A percentile compares a stretch with the other conserved stretches of the same genome.
phyloP scores from a whole-genome alignment of 2,797 vertebrate genomes.

The Sebastes itinus region DNA sequence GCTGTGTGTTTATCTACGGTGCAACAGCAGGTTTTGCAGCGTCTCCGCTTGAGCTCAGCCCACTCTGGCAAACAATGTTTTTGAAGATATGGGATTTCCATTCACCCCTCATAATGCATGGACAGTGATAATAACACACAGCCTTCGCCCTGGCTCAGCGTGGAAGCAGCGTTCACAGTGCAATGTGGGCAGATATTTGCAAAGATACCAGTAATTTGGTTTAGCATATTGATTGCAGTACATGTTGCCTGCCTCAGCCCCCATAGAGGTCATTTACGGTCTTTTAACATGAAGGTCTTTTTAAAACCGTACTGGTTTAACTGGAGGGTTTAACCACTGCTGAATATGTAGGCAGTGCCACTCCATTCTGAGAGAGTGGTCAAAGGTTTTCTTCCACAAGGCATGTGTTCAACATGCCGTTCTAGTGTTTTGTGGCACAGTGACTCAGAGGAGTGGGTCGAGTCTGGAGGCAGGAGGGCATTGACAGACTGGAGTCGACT shows the following conservation, averaged over 20 bases:
- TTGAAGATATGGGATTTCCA: slow-evolving; percentile 17
- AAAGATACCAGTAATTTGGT: slow-evolving; percentile 25
- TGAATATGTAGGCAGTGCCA: background rate
- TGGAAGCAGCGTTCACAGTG: background rate
- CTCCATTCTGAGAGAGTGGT: background rate
- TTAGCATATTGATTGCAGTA: slow-evolving; percentile 45
- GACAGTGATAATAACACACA: slow-evolving; percentile 15
- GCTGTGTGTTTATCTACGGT: slow-evolving; percentile 24
- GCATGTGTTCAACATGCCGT: background rate
- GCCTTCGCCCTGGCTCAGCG: background rate
- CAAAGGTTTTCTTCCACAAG: slow-evolving; percentile 2
- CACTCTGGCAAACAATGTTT: slow-evolving; percentile 29
- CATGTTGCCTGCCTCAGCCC: background rate
- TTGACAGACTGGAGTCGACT: slow-evolving; percentile 9
- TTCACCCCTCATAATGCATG: slow-evolving; percentile 9
- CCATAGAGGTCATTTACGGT: slow-evolving; percentile 7
- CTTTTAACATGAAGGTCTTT: slow-evolving; percentile 7
- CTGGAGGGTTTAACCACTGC: background rate
- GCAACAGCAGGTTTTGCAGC: slow-evolving; percentile 11
- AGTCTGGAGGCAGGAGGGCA: background rate
- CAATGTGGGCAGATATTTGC: slow-evolving; percentile 12
- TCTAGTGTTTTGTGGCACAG: background rate
- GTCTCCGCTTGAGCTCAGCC: slow-evolving; percentile 7
- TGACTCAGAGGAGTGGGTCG: slow-evolving; percentile 40
- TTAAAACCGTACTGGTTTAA: background rate